Conservation (phyloP, 2,797 vertebrate species). For the Clamator glandarius region DNA sequence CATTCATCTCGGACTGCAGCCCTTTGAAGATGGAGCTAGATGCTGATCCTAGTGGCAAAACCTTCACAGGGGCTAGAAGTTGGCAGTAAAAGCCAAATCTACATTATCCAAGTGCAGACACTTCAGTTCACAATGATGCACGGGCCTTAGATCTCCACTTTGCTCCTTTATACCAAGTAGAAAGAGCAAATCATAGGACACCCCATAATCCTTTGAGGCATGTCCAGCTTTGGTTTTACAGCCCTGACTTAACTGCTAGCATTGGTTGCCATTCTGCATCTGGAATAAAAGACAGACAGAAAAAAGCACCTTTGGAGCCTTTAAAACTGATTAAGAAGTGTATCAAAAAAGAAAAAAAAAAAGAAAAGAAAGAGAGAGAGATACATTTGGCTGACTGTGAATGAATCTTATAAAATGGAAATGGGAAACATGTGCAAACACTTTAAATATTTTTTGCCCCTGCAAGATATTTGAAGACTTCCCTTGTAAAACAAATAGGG, state of each 20-base stretch:
- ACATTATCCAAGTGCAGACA: background rate
- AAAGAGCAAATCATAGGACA: conserved; percentile 61
- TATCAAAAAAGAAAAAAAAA: conserved; percentile 7
- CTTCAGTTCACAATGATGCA: background rate
- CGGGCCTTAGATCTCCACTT: conserved; percentile 48
- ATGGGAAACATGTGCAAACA: conserved; percentile 67
- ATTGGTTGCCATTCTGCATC: background rate
- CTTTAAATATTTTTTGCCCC: conserved; percentile 48
- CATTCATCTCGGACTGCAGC: background rate
- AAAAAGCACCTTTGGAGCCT: conserved; percentile 31
- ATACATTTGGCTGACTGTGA: conserved; percentile 62
- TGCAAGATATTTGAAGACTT: conserved; percentile 55
- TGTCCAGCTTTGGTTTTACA: conserved; percentile 54
- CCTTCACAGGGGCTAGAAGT: background rate
- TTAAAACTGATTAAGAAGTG: conserved; percentile 53
- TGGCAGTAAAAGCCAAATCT: conserved; percentile 3
- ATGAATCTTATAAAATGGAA: conserved; percentile 72
- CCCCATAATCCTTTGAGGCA: conserved; percentile 59
- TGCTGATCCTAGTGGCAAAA: background rate
- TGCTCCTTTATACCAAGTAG: conserved; percentile 20
- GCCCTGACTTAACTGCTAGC: conserved; percentile 50
- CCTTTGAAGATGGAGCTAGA: background rate
- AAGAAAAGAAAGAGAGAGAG: background rate
- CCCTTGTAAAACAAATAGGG: conserved; percentile 65
- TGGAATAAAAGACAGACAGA: conserved; percentile 18